phyloP scores from a whole-genome alignment of 2,888 invertebrate genomes.

The Lasiommata megera region DNA sequence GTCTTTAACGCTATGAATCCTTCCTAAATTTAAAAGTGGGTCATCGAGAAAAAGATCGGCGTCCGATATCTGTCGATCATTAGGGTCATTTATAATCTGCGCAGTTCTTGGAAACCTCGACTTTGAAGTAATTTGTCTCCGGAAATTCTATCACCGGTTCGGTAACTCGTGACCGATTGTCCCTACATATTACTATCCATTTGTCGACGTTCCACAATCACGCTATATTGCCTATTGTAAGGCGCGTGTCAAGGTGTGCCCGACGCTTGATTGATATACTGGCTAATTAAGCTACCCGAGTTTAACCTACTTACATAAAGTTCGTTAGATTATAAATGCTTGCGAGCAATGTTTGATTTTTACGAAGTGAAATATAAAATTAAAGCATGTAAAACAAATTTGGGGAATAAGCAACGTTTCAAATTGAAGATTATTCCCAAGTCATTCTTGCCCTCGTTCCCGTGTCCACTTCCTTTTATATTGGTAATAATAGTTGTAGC shows the following conservation, averaged over 20 bases:
- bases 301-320: background rate
- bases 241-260: conserved; percentile 26
- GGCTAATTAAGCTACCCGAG: conserved; percentile 31
- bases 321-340: background rate
- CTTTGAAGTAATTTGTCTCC: conserved; percentile 1
- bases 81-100: background rate
- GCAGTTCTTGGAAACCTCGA: conserved; percentile 1
- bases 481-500: no score
- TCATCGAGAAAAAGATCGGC: background rate
- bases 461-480: no score
- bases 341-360: no score
- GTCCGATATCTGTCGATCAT: background rate
- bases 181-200: conserved; percentile 6
- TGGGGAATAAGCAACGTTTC: no score
- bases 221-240: conserved; percentile 6
- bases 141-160: conserved; percentile 1
- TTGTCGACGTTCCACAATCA: background rate
- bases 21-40: no score
- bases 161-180: conserved; percentile 2
- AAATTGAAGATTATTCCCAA: no score
- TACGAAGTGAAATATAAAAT: no score
- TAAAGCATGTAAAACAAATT: no score
- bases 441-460: no score
- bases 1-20: no score
- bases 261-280: conserved; percentile 36